Evolutionary conservation across 1,140 invertebrate genomes (phyloP), one percentile per base, ranked within the genome.

Genomic region (Akabosia matsudoensis): DNA sequence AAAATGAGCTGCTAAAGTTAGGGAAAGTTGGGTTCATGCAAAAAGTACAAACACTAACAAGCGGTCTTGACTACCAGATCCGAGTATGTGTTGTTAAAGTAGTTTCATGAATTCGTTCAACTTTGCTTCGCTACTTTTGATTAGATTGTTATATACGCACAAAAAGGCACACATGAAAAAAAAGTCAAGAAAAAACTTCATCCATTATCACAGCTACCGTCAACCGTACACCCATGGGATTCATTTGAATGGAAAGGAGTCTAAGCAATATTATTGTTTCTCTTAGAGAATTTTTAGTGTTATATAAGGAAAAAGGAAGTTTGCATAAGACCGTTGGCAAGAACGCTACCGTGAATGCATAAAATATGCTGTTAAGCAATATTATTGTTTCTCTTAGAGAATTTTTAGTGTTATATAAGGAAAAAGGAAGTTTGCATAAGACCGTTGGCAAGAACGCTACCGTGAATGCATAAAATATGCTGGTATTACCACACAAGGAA

Each of bases 231-330:
- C 28, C 31, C 61, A 30, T 67, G 61, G 61, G 61, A 67, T 67
- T 67, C 61, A 67, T 67, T 67, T 67, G 61, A 67, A 28, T 67
- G 61, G 61, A 67, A 67, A 67, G 30, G 28, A 67, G 13, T n/a
- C 61, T 67, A 30, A 67, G 2, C 24, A 61, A 4, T 67, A 67
- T 67, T 31, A 31, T 67, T 67, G 61, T 4, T 67, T 30, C 61
- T 67, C 7, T 45, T 45, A 45, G 7, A 45, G 18, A 7, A 45
- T 45, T 45, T 18, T 45, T n/a, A n/a, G n/a, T n/a, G n/a, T 45
- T 45, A 45, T 45, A 45, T 10, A 18, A 45, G 37, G 37, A n/a
- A n/a, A n/a, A n/a, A n/a, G n/a, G n/a, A n/a, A n/a, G n/a, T n/a
- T n/a, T n/a, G n/a, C n/a, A n/a, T n/a, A n/a, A n/a, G n/a, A n/a